phyloP scores from a whole-genome alignment of 1,140 invertebrate genomes.

The Coenobita brevimanus region DNA sequence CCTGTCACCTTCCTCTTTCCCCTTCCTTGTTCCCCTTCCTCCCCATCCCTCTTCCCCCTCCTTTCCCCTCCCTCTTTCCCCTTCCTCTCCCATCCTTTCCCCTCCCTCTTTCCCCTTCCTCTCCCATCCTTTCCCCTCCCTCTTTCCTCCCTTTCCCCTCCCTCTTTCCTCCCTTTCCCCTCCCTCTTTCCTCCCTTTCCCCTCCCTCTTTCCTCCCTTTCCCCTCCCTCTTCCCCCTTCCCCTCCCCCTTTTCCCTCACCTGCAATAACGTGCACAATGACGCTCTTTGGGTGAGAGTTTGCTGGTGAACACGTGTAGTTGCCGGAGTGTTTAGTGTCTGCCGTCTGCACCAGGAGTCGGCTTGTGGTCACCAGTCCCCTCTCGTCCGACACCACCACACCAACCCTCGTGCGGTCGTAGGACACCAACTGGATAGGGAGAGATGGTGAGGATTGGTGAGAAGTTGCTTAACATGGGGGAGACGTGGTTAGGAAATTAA shows the following conservation, averaged over 20 bases:
- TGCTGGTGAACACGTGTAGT: conserved; percentile 87
- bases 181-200: not conserved
- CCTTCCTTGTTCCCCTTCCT: not conserved
- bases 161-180: not conserved
- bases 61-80: not conserved
- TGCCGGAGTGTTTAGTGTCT: conserved; percentile 73
- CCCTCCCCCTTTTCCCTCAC: not conserved
- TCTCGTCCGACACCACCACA: conserved; percentile 89
- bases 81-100: not conserved
- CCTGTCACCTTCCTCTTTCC: not conserved
- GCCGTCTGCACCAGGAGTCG: conserved; percentile 87
- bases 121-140: not conserved
- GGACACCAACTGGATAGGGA: conserved; percentile 70
- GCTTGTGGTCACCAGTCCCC: conserved; percentile 84
- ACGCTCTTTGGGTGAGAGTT: conserved; percentile 89
- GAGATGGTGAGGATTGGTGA: too few species aligned
- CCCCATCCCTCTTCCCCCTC: not conserved
- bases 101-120: not conserved
- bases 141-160: not conserved
- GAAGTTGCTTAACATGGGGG: too few species aligned
- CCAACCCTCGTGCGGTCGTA: conserved; percentile 73
- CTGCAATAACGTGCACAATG: conserved; percentile 82
- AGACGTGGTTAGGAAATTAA: too few species aligned
- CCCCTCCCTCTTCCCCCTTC: not conserved
- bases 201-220: not conserved